These are phyloP conservation scores for Dasypolia templi DNA, from an alignment of 2,888 invertebrate genomes.

Conservation along the genomic window DNA sequence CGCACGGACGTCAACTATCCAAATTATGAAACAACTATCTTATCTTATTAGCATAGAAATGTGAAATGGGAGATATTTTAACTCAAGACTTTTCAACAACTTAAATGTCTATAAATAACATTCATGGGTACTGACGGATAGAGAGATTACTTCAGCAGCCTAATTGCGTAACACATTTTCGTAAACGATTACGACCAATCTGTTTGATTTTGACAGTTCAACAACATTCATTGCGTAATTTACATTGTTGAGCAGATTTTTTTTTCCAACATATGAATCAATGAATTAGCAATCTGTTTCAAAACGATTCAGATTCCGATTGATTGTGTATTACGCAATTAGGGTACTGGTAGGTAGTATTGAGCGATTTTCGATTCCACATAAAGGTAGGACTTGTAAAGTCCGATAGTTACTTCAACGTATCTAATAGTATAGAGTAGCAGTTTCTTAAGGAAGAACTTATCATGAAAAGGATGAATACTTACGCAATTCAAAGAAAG, in stretches of 20 bases:
- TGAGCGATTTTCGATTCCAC: neutral
- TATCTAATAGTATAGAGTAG: no score
- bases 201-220: no score
- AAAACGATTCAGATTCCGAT: no score
- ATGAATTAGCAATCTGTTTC: no score
- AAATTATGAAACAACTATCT: conserved; percentile 28
- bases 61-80: conserved; percentile 8
- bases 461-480: neutral
- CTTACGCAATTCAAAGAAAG: neutral
- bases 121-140: neutral
- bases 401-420: neutral
- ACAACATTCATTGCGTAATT: no score
- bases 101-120: neutral
- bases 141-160: neutral
- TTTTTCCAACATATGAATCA: no score
- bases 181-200: no score
- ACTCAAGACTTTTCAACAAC: neutral
- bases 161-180: no score
- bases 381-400: neutral
- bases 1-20: conserved; percentile 45
- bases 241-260: no score
- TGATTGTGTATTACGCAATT: no score
- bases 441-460: no score
- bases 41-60: conserved; percentile 25
- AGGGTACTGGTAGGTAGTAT: no score